These are phyloP conservation scores for Paraplagusia blochii DNA, from an alignment of 2,113 vertebrate genomes.

Conservation along the genomic window DNA sequence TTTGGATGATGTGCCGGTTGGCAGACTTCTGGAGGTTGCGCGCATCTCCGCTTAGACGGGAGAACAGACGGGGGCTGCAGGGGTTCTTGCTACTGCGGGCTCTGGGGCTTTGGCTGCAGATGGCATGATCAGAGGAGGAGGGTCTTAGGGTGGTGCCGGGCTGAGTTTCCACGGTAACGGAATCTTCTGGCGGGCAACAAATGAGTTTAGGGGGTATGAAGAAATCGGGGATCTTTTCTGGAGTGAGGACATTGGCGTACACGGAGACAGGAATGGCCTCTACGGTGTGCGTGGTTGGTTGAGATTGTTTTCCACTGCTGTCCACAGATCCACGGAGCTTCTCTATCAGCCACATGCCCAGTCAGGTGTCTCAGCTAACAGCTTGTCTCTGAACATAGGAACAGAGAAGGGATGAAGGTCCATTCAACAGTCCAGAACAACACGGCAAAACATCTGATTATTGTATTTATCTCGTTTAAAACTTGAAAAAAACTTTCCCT, in stretches of 20 bases:
- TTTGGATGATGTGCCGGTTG: constrained; percentile 91
- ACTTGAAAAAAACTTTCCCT: not conserved
- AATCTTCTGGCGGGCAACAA: constrained; percentile 80
- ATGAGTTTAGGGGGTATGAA: constrained; percentile 94
- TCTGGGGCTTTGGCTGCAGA: constrained; percentile 78
- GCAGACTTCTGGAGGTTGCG: constrained; percentile 81
- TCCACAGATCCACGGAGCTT: constrained; percentile 87
- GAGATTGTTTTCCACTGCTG: constrained; percentile 64
- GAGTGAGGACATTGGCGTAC: constrained; percentile 94
- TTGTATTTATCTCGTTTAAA: not conserved
- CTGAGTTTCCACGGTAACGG: constrained; percentile 65
- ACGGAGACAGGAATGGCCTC: constrained; percentile 75
- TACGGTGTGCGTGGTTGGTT: constrained; percentile 41
- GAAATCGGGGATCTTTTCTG: constrained; percentile 94
- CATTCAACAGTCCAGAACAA: not conserved
- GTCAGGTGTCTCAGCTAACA: constrained; percentile 36
- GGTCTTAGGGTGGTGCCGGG: constrained; percentile 67
- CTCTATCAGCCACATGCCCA: constrained; percentile 90
- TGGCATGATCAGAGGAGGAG: constrained; percentile 81
- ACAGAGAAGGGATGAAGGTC: constrained; percentile 3
- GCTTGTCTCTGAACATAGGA: constrained; percentile 30
- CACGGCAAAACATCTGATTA: not conserved
- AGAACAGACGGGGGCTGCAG: constrained; percentile 84
- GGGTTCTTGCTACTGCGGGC: constrained; percentile 77
- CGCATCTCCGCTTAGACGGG: constrained; percentile 74